A percentile compares a stretch with the other conserved stretches of the same genome.
phyloP scores from a whole-genome alignment of 2,888 invertebrate genomes.

The Labia minor region DNA sequence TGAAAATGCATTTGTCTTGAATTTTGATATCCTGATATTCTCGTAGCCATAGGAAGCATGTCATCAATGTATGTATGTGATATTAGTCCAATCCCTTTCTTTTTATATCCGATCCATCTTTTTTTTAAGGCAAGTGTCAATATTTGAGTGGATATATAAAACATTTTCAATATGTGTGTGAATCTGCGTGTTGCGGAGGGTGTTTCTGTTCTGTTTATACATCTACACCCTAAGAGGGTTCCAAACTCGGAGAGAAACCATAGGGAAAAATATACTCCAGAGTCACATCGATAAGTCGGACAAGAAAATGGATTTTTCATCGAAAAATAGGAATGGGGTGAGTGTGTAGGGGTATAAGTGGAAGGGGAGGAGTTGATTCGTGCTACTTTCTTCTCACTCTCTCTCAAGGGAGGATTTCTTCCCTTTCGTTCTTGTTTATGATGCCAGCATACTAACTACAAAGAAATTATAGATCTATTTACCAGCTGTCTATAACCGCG shows the following conservation, averaged over 20 bases:
- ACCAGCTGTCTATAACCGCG: no score
- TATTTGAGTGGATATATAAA: constrained; percentile 8
- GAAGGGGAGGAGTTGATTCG: background rate
- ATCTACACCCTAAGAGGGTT: background rate
- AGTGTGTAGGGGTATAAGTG: no score
- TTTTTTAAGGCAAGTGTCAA: background rate
- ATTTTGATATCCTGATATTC: no score
- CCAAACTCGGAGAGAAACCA: background rate
- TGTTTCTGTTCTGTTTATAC: background rate
- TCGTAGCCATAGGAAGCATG: no score
- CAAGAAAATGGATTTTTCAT: constrained; percentile 43
- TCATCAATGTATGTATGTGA: no score
- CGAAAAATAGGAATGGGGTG: constrained; percentile 36
- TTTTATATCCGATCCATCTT: constrained; percentile 1
- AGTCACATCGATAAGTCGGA: constrained; percentile 41
- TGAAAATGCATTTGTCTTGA: no score
- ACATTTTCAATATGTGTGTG: constrained; percentile 13
- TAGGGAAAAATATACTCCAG: constrained; percentile 26
- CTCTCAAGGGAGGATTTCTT: constrained; percentile 7
- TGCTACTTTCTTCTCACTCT: background rate
- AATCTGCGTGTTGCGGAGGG: constrained; percentile 2
- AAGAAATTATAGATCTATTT: no score
- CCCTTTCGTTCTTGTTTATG: background rate
- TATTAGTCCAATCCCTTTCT: no score
- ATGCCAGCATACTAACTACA: no score